Conservation (phyloP, 2,113 vertebrate genomes). For the Microcebus ravelobensis region DNA sequence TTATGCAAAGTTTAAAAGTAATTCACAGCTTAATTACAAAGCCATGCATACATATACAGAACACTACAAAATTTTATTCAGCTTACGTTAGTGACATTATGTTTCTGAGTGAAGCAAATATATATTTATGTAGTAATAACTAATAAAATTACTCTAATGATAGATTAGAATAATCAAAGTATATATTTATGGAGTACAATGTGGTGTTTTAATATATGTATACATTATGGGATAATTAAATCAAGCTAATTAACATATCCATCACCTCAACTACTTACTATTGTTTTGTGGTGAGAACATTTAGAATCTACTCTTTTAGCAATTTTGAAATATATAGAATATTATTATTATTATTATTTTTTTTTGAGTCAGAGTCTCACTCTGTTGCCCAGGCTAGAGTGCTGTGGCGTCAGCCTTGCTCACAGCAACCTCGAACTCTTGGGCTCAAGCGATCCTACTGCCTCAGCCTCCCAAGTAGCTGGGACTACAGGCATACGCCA, state of each 20-base stretch:
- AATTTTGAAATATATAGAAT: background rate
- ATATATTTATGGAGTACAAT: background rate
- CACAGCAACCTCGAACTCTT: no score
- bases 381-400: no score
- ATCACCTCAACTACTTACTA: background rate
- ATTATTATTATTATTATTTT: background rate
- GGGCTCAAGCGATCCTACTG: no score
- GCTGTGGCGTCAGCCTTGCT: no score
- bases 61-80: slow-evolving; percentile 27
- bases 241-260: background rate
- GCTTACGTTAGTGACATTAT: background rate
- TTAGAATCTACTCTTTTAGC: background rate
- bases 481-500: no score
- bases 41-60: background rate
- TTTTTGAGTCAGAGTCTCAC: no score
- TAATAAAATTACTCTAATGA: background rate
- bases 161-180: background rate
- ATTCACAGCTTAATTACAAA: slow-evolving; percentile 1
- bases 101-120: slow-evolving; percentile 2
- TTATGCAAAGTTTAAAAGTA: slow-evolving; percentile 26
- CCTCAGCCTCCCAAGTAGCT: no score
- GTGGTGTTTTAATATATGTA: background rate
- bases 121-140: background rate
- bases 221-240: background rate
- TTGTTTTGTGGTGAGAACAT: background rate